Percentiles rank a stretch among this genome's conserved stretches.
Evolutionary conservation across 2,797 vertebrate species (phyloP).

Genomic region (Amblyraja radiata): DNA sequence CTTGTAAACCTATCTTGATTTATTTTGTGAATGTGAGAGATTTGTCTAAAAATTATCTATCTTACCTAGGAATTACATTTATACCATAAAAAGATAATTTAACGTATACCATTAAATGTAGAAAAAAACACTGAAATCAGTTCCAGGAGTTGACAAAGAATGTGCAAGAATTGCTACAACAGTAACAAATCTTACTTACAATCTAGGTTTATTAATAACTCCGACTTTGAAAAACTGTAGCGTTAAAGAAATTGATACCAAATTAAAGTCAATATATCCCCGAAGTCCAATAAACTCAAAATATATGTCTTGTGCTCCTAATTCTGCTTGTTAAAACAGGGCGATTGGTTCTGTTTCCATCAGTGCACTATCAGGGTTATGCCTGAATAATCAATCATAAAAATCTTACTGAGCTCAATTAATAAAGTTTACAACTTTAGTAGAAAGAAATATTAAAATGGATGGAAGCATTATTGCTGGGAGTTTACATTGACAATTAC

Average conservation of each 20-base stretch:
- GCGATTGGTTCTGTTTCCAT: neutral
- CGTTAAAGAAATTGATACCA: neutral
- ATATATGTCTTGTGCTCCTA: neutral
- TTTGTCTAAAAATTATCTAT: neutral
- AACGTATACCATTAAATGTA: neutral
- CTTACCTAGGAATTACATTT: neutral
- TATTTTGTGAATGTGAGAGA: neutral
- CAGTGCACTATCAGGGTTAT: neutral
- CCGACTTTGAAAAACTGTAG: neutral
- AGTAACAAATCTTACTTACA: neutral
- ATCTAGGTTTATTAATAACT: neutral
- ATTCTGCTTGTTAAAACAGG: neutral
- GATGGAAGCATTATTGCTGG: neutral
- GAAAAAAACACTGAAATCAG: neutral
- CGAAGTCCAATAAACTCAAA: neutral
- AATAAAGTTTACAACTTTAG: neutral
- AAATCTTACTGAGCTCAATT: neutral
- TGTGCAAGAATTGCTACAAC: neutral
- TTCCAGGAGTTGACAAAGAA: neutral
- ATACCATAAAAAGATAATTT: neutral
- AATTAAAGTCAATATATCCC: neutral
- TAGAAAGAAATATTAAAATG: neutral
- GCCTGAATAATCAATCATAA: neutral
- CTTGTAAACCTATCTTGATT: neutral
- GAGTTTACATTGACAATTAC: neutral